phyloP scores from a whole-genome alignment of 2,888 invertebrate genomes.

The Trachelus stipa region DNA sequence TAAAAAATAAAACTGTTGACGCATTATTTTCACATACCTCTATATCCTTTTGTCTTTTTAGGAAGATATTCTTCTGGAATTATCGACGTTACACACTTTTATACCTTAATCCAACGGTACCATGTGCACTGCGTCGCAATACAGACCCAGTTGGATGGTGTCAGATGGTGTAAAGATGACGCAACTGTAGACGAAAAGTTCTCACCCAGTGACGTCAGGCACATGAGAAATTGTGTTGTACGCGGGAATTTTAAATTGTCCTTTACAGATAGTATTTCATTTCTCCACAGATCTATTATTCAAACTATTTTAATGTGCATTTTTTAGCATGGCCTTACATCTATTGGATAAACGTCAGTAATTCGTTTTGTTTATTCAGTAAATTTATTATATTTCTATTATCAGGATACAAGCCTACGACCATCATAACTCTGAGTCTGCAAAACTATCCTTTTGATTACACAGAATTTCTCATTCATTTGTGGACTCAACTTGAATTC shows the following conservation, averaged over 20 bases:
- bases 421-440: no score
- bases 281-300: background rate
- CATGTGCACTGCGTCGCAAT: constrained; percentile 31
- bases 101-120: constrained; percentile 22
- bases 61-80: constrained; percentile 13
- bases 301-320: background rate
- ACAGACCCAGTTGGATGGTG: constrained; percentile 37
- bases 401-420: no score
- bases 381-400: no score
- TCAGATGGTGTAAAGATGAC: constrained; percentile 45
- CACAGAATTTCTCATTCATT: no score
- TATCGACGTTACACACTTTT: constrained; percentile 22
- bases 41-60: constrained; percentile 14
- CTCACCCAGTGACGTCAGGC: background rate
- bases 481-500: no score
- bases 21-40: background rate
- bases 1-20: background rate
- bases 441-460: no score
- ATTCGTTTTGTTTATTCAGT: no score
- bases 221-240: background rate
- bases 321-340: no score
- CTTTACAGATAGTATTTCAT: background rate
- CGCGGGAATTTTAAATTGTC: background rate
- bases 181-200: constrained; percentile 30
- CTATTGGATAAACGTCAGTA: no score